A percentile compares a stretch with the other conserved stretches of the same genome.
Evolutionary conservation across 2,113 vertebrate genomes (phyloP).

Genomic region (Galbula dea): DNA sequence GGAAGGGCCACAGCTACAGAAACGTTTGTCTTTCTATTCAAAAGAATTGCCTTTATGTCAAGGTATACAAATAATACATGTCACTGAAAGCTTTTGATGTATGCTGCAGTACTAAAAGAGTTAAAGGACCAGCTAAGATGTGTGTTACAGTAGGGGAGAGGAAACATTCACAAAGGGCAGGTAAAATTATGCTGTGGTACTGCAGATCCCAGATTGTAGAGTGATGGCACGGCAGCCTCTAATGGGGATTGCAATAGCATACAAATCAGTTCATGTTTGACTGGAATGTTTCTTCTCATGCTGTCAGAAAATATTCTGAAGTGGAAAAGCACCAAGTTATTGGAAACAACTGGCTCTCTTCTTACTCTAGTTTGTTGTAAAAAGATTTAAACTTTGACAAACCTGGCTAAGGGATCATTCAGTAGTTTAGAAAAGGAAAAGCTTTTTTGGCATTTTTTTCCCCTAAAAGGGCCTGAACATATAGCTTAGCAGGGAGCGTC

Average conservation of each 20-base stretch:
- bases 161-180: neutral
- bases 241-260: accelerated
- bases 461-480: neutral
- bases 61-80: neutral
- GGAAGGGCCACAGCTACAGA: neutral
- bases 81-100: neutral
- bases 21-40: neutral
- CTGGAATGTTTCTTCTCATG: neutral
- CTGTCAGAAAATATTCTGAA: conserved; percentile 7
- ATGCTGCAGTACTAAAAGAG: neutral
- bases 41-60: neutral
- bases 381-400: neutral
- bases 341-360: neutral
- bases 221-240: neutral
- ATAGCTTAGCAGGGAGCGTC: neutral
- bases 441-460: neutral
- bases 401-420: neutral
- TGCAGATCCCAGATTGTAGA: neutral
- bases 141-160: neutral
- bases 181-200: neutral
- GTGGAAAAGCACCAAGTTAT: neutral
- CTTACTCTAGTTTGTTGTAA: neutral
- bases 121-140: neutral
- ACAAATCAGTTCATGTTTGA: neutral
- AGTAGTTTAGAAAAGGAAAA: neutral